Conservation (phyloP, 1,140 invertebrate species). For the Drosophila pseudoobscura region DNA sequence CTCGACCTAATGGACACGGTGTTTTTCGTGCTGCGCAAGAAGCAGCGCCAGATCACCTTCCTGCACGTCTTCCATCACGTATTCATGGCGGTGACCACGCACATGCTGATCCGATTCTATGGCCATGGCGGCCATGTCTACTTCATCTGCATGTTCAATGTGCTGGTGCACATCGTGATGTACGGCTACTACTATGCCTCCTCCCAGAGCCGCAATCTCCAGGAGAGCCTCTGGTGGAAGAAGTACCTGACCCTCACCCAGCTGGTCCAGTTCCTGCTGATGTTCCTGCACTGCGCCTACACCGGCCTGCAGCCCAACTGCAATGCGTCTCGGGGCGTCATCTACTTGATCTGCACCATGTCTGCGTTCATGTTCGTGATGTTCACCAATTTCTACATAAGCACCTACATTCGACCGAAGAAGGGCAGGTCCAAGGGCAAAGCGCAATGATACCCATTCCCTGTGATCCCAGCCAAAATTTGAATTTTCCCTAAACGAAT, state of each 20-base stretch:
- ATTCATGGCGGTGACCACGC: constrained; percentile 55
- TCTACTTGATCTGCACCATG: constrained; percentile 86
- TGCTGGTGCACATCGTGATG: constrained; percentile 26
- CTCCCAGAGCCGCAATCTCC: constrained; percentile 10
- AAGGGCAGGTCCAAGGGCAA: constrained; percentile 6
- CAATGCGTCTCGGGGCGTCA: constrained; percentile 11
- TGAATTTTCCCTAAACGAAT: constrained; percentile 9
- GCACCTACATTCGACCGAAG: constrained; percentile 66
- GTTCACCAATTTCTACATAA: constrained; percentile 91
- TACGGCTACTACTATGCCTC: constrained; percentile 35
- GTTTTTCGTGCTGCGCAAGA: constrained; percentile 51
- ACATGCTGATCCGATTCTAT: constrained; percentile 19
- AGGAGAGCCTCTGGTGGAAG: constrained; percentile 39
- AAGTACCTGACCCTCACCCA: constrained; percentile 39
- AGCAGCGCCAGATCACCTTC: constrained; percentile 31
- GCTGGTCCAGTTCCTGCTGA: constrained; percentile 24
- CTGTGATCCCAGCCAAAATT: background rate
- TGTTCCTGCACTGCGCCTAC: constrained; percentile 80
- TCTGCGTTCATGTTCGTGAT: constrained; percentile 88
- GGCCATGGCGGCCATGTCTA: constrained; percentile 86
- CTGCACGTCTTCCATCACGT: constrained; percentile 84
- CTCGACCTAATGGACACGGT: constrained; percentile 38
- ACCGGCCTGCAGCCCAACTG: constrained; percentile 84
- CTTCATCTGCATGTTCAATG: constrained; percentile 17
- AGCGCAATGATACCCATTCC: constrained; percentile 4